Percentiles rank a stretch among this genome's conserved stretches.
phyloP scores from a whole-genome alignment of 2,888 invertebrate genomes.

The Holacanthella duospinosa region DNA sequence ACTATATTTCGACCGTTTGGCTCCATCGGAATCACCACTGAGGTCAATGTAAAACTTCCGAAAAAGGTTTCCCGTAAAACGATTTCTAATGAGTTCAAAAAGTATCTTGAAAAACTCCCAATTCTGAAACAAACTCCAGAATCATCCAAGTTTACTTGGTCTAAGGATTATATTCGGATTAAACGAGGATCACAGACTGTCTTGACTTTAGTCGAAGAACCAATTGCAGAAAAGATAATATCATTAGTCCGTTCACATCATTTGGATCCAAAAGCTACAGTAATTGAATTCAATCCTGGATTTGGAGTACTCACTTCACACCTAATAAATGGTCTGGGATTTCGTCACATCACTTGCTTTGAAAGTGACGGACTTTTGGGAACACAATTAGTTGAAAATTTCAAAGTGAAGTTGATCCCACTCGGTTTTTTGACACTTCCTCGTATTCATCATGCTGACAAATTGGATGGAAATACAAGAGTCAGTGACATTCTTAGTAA shows the following conservation, averaged over 20 bases:
- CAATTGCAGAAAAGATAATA: constrained; percentile 13
- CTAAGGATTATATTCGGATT: background rate
- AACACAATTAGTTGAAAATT: constrained; percentile 41
- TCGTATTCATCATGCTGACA: constrained; percentile 22
- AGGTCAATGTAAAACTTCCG: too few relatives aligned
- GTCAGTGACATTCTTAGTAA: background rate
- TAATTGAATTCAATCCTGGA: constrained; percentile 62
- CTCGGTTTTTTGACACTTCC: constrained; percentile 12
- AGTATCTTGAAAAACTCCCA: background rate
- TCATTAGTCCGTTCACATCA: constrained; percentile 12
- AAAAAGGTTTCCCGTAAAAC: too few relatives aligned
- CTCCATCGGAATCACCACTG: too few relatives aligned
- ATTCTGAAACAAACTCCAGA: background rate
- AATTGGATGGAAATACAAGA: constrained; percentile 18
- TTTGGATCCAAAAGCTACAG: constrained; percentile 20
- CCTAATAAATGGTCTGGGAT: constrained; percentile 45
- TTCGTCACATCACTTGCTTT: constrained; percentile 50
- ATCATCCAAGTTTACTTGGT: background rate
- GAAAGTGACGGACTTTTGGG: constrained; percentile 50
- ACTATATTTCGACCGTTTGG: too few relatives aligned
- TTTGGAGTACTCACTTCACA: constrained; percentile 54
- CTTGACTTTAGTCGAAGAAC: constrained; percentile 13
- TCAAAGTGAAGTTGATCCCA: constrained; percentile 13
- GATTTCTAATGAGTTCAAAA: background rate
- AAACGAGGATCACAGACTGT: background rate